Base-by-base conservation (phyloP, 2,797 vertebrate genomes). In the Coccyzus lansbergi region DNA sequence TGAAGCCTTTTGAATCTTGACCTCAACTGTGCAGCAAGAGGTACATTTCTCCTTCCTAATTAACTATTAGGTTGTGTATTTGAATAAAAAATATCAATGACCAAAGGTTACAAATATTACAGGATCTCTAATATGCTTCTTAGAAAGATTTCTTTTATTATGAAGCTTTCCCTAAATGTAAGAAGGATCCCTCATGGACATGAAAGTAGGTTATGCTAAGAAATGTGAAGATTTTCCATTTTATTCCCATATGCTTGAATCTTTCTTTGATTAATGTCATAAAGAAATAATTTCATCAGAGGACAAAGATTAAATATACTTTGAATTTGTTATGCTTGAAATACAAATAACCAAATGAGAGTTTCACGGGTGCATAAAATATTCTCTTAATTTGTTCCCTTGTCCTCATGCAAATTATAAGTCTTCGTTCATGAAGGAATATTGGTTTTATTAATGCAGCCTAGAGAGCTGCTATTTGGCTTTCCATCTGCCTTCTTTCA, bases 241-340 rank as follows among this genome's bases (percentile, higher is more conserved):
- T 87, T 64, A 58, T 58, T 94, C 28, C 15, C 52, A 29, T 21
- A 33, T 92, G 20, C n/a, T 3, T 84, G 48, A 38, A 11, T 21
- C 55, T 92, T 92, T n/a, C 38, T 92, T 92, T 59, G 21, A 92
- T 51, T 67, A 92, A 88, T 38, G 29, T 52, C 53, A 49, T 74
- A 33, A 82, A 71, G 56, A 65, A 69, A 65, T 86, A 78, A 74
- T 19, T 69, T 64, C 40, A 74, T 65, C 15, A 51, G 5, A n/a
- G 90, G 53, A 56, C 34, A 70, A 83, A 91, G 24, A 60, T 94
- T 90, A 83, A 93, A 24, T 63, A 28, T 80, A 86, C 91, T 94
- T 71, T 44, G 29, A 53, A 8, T 63, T 92, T 86, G 4, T 70
- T 74, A n/a, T 76, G 33, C 34, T 93, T 90, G 60, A 95, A 90